Evolutionary conservation across 2,888 invertebrate genomes (phyloP), one percentile per base, ranked within the genome.

Genomic region (Pristionchus arcanus): DNA sequence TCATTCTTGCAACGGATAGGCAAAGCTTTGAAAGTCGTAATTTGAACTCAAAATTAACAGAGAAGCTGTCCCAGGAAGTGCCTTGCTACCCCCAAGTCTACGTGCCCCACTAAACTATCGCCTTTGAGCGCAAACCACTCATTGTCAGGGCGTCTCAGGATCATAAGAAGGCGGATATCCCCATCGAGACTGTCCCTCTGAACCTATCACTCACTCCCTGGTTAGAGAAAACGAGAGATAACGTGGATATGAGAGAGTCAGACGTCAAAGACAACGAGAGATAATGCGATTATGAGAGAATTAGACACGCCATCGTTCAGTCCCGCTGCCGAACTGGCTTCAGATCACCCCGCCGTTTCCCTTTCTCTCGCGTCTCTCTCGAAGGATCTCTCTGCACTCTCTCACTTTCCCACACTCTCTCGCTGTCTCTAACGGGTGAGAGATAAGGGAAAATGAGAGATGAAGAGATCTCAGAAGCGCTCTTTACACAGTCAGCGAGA

Each of bases 401-500:
- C 59, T 53, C 84, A 81, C 34, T 19, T 21, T 16, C 53, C 87
- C 89, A 59, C 66, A 53, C 81, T 7, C 37, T 89, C 90, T 89
- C 68, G 42, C 74, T 28, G 77, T 59, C 63, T 89, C 71, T 49
- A 49, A 9, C 42, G 11, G 42, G 11, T 13, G 9, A 49, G 42
- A 49, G 42, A 49, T 13, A 49, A 49, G 83, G 49, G 49, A 49
- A 49, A 25, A 49, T 42, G 19, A 49, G 42, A 49, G 42, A 49
- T 13, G 42, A 77, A 19, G 66, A n/a, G 53, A 49, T 37, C 85
- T 31, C 37, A 63, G 63, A 63, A 63, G 63, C 63, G 55, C 55
- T 53, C 55, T 87, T n/a, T 81, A 68, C 84, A 89, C 91, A 88
- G 90, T 89, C 89, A 53, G 49, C 25, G 49, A 37, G 77, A 77